Evolutionary conservation across 30 jellyfish, hydroid and myxozoan species (phyloP), one percentile per base, ranked within the genome.

Genomic region (Rhopilema esculentum): DNA sequence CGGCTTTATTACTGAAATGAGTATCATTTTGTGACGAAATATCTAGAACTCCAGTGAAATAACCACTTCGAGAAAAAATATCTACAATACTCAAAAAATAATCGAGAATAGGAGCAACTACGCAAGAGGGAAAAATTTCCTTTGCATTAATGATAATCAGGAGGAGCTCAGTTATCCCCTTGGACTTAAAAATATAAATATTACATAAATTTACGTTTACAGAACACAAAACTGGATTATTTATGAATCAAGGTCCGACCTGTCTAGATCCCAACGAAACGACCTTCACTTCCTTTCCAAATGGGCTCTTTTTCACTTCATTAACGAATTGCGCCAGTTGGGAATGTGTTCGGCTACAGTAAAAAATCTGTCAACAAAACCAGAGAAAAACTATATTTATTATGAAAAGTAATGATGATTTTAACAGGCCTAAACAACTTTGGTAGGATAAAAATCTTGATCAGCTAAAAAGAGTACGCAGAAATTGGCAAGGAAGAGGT

Each of bases 301-400:
- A 94, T 0, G 97, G 97, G 52, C 97, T 85, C 48, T 91, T 91
- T 61, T 91, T 95, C 17, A 95, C 86, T 88, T 95, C 98, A 66
- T 83, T 96, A 30, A 95, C 93, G 83, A 95, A 95, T 84, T 95
- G 99, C 23, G 98, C 72, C 51, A 95, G 75, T 49, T 95, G 99
- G 16, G 99, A 91, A 79, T 95, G 99, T 8, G 99, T 95, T 68
- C 99, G 88, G 87, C 98, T 91, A 92, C 99, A 91, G 70, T 95
- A 95, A 75, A 65, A 95, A 26, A 95, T 88, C 99, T 95, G 83
- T 16, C 68, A 62, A 90, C 28, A 61, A 51, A 28, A 48, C 20
- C 0, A 65, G 65, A 81, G 25, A 48, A 65, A 61, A 27, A 27
- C 40, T 80, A 27, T 1, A 9, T 9, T 26, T 49, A 63, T 64